A percentile compares a stretch with the other conserved stretches of the same genome.
phyloP scores from a whole-genome alignment of 2,797 vertebrate genomes.

The Ammospiza maritima region DNA sequence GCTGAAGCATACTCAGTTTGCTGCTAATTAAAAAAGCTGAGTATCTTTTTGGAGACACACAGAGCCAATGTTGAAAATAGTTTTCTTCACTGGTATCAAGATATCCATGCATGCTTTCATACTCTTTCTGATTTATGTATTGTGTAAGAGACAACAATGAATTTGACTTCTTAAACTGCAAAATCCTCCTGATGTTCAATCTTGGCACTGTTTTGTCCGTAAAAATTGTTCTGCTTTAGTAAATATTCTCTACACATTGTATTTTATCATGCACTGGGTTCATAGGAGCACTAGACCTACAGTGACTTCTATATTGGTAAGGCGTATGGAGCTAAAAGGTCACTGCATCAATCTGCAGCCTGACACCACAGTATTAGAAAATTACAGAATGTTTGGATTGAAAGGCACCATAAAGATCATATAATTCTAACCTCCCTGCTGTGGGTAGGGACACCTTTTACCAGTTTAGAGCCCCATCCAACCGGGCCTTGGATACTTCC shows the following conservation, averaged over 20 bases:
- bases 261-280: background rate
- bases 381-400: background rate
- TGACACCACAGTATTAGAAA: background rate
- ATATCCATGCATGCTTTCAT: background rate
- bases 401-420: background rate
- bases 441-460: background rate
- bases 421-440: background rate
- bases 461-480: background rate
- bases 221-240: background rate
- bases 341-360: background rate
- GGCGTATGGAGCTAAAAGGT: accelerated
- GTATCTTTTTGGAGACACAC: background rate
- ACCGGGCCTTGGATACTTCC: background rate
- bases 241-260: background rate
- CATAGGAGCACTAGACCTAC: background rate
- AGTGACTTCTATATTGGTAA: background rate
- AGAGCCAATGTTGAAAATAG: background rate
- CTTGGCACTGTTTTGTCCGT: background rate
- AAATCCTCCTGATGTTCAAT: background rate
- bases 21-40: background rate
- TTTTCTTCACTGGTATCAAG: background rate
- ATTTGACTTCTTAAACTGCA: background rate
- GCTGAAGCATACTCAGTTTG: background rate
- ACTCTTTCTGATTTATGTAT: background rate
- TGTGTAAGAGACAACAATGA: background rate